Base-by-base conservation (phyloP, 2,113 vertebrate genomes). In the Poeciliopsis retropinna region DNA sequence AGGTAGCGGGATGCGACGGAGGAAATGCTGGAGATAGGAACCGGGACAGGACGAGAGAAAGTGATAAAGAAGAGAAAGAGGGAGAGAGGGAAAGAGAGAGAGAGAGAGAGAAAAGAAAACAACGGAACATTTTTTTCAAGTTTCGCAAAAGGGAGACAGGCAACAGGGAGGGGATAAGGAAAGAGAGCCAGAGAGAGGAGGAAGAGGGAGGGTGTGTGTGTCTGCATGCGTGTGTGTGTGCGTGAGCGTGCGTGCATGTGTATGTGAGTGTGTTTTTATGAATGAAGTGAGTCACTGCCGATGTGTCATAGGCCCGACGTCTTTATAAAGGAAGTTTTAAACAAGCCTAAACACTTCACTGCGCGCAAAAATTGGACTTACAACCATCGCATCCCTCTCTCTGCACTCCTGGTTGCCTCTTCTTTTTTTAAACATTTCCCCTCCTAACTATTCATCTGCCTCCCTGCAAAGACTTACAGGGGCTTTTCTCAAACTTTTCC, bases 291-390 rank as follows among this genome's bases (percentile, higher is more conserved):
- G 92, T 95, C 94, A 95, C 93, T 92, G 90, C 80, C 91, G 93
- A 94, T 95, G 94, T 95, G 94, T 95, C 94, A 95, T 94, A 94
- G 93, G 89, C 93, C 93, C 93, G 91, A 90, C 86, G 93, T 94
- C 94, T 95, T 95, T 95, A 95, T 95, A 95, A 95, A 95, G 94
- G 93, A 94, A 94, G 94, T 95, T 95, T 95, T 95, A 95, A 95
- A 95, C 94, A 95, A 95, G 94, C 94, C 94, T 94, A 95, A 95
- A 95, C 94, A 95, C 93, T 95, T 94, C 94, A 94, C 94, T 93
- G 92, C 93, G 94, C 93, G 93, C 93, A 94, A 93, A 95, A 94
- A 92, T 94, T 94, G 93, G 91, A 94, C 94, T 91, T 93, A 94
- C 76, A 85, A 92, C 91, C 92, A 91, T 94, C 92, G 92, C 93